Percentiles rank a stretch among this genome's conserved stretches.
phyloP scores from a whole-genome alignment of 2,113 vertebrate species.

The Phycodurus eques region DNA sequence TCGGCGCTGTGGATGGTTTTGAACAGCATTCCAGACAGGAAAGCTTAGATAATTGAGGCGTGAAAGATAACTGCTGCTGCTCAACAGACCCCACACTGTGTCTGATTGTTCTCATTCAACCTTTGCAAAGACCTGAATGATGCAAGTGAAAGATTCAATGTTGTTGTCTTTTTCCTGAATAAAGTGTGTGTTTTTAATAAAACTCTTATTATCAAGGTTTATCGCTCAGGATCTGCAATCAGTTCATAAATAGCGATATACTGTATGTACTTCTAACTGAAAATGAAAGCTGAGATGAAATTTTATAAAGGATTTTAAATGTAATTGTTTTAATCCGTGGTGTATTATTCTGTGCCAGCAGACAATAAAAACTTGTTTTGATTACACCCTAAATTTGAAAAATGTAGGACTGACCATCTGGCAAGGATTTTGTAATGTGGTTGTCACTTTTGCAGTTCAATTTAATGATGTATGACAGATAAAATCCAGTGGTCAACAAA shows the following conservation, averaged over 20 bases:
- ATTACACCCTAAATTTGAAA: background rate
- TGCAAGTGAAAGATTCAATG: background rate
- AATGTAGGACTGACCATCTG: background rate
- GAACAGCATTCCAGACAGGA: conserved; percentile 17
- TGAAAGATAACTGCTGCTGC: conserved; percentile 29
- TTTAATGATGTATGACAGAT: conserved; percentile 4
- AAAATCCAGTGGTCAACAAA: conserved; percentile 13
- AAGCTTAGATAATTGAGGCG: conserved; percentile 41
- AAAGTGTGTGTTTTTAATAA: background rate
- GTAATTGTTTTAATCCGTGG: background rate
- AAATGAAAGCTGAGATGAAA: background rate
- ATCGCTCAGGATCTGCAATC: too few species aligned
- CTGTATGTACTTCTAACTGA: background rate
- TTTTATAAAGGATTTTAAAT: background rate
- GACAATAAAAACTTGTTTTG: background rate
- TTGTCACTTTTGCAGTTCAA: conserved; percentile 6
- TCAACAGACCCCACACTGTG: conserved; percentile 43
- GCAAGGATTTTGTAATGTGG: background rate
- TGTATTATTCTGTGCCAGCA: background rate
- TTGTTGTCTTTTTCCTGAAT: background rate
- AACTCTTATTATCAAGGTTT: background rate
- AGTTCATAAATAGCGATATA: background rate
- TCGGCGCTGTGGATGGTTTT: conserved; percentile 24
- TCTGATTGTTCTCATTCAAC: conserved; percentile 3
- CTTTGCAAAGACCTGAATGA: background rate